Conservation (phyloP, 2,888 invertebrate genomes). For the Poecilus cupreus region DNA sequence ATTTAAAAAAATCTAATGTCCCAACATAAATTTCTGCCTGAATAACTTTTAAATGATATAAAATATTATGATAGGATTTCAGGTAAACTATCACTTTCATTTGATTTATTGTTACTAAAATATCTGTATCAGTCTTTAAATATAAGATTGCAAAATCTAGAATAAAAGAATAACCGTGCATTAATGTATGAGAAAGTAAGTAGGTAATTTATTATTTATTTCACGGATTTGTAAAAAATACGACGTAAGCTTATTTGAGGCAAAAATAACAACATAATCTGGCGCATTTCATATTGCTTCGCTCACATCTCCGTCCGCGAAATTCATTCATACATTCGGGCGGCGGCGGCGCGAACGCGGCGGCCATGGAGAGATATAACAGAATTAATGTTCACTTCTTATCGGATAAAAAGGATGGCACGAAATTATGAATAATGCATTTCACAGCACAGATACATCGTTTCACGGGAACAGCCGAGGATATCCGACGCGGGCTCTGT, state of each 20-base stretch:
- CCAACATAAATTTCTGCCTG: too few relatives aligned
- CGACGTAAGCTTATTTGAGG: not conserved
- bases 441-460: conserved; percentile 40
- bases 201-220: not conserved
- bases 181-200: not conserved
- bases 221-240: conserved; percentile 1
- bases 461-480: conserved; percentile 18
- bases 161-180: too few relatives aligned
- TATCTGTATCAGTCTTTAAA: too few relatives aligned
- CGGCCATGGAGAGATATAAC: conserved; percentile 43
- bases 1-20: too few relatives aligned
- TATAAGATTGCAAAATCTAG: too few relatives aligned
- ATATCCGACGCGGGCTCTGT: not conserved
- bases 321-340: conserved; percentile 25
- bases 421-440: conserved; percentile 53
- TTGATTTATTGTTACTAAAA: too few relatives aligned
- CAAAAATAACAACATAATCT: conserved; percentile 33
- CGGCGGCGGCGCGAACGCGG: not conserved
- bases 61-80: too few relatives aligned
- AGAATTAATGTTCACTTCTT: conserved; percentile 55
- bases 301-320: not conserved
- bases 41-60: too few relatives aligned
- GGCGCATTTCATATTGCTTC: conserved; percentile 10
- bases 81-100: too few relatives aligned
- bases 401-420: conserved; percentile 49